Base-by-base conservation (phyloP, 2,888 invertebrate genomes). In the Mamestra brassicae region DNA sequence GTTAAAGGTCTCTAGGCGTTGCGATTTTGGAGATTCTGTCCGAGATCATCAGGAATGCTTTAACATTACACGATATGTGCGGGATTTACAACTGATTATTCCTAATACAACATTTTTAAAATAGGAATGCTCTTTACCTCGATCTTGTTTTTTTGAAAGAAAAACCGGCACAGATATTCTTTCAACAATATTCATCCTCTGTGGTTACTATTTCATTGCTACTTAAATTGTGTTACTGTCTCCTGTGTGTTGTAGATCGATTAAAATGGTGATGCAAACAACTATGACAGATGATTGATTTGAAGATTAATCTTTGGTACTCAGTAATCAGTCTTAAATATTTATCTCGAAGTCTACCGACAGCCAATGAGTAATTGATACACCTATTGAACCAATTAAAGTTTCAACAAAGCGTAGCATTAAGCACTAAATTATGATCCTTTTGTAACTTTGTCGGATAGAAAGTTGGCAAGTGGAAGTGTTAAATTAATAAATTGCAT, bases 401-500 rank as follows among this genome's bases (percentile, higher is more conserved):
- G 3, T 62, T 45, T 63, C 74, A 71, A 61, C 63, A 74, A 62
- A 78, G 47, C 47, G 13, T 77, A 55, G n/a, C 34, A 60, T 47
- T 71, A 50, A 42, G 3, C 36, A 82, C 45, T 58, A 58, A 82
- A 82, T 84, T 69, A 61, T 65, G 55, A 81, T 70, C n/a, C 65
- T 76, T 78, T 78, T 73, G 61, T 62, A 76, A 84, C 17, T 76
- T 66, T 42, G 50, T 57, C 68, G 64, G 68, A 74, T 74, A 65
- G 78, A 81, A 72, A 78, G 76, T 72, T 67, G 34, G 52, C 36
- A 15, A 61, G 26, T 66, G 81, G 84, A 84, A 84, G 55, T 62
- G 17, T 61, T 65, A 47, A 55, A 61, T 66, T 54, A 67, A 81
- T 73, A 5, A 71, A 71, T 73, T 62, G 70, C 64, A 63, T 72